Conservation (phyloP, 1,140 invertebrate genomes). For the Euura saliciscinereae region DNA sequence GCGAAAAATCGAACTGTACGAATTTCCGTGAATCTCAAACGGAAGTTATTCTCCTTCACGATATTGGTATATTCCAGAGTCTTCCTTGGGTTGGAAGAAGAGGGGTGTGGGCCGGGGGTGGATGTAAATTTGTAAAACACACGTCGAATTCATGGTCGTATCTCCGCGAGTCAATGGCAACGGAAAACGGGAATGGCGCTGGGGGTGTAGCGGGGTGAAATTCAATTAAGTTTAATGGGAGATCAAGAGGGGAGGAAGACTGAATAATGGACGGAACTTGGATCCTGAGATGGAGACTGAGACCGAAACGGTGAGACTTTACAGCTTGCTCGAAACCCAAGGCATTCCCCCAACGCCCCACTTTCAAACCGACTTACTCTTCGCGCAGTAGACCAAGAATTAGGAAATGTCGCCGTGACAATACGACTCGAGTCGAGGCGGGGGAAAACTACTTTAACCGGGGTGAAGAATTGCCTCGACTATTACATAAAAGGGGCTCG, state of each 20-base stretch:
- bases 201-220: slow-evolving; percentile 14
- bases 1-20: slow-evolving; percentile 3
- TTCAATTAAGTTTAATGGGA: slow-evolving; percentile 32
- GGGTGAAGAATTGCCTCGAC: too few relatives aligned
- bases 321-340: too few relatives aligned
- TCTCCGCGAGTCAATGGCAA: slow-evolving; percentile 13
- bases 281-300: slow-evolving; percentile 1
- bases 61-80: neutral
- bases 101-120: neutral
- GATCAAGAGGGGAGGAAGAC: slow-evolving; percentile 17
- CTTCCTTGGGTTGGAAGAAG: neutral
- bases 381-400: neutral
- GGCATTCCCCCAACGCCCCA: too few relatives aligned
- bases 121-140: slow-evolving; percentile 16
- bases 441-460: too few relatives aligned
- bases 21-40: slow-evolving; percentile 12
- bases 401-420: neutral
- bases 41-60: neutral
- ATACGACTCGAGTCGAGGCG: neutral
- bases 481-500: too few relatives aligned
- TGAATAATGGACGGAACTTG: slow-evolving; percentile 24
- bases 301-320: neutral
- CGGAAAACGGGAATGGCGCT: slow-evolving; percentile 11
- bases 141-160: slow-evolving; percentile 14
- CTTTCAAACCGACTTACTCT: slow-evolving; percentile 22